Evolutionary conservation across 2,888 invertebrate species (phyloP).

Genomic region (Cheilosia urbana): DNA sequence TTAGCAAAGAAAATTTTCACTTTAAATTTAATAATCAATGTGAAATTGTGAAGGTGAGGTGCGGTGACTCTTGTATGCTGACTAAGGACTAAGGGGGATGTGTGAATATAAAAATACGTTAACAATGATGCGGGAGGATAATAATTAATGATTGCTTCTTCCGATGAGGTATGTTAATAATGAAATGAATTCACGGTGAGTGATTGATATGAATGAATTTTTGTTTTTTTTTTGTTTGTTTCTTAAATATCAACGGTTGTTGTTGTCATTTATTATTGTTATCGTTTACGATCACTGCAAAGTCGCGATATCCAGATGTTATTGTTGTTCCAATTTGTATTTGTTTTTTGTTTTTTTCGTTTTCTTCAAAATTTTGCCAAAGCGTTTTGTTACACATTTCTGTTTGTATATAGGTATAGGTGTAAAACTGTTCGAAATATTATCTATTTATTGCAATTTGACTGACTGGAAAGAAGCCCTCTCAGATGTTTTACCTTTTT

Average conservation of each 20-base stretch:
- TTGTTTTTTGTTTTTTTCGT: constrained; percentile 33
- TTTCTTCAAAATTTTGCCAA: constrained; percentile 61
- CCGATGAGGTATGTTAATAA: constrained; percentile 58
- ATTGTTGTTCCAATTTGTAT: constrained; percentile 68
- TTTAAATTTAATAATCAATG: constrained; percentile 8
- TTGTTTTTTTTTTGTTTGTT: neutral
- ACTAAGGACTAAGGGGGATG: constrained; percentile 8
- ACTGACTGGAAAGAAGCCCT: constrained; percentile 49
- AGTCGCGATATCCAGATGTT: constrained; percentile 70
- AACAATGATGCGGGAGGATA: constrained; percentile 28
- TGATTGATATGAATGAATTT: constrained; percentile 67
- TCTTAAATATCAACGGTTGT: constrained; percentile 57
- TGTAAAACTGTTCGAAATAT: constrained; percentile 54
- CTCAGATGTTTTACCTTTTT: constrained; percentile 18
- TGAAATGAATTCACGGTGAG: constrained; percentile 46
- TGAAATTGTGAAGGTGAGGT: constrained; percentile 9
- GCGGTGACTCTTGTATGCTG: constrained; percentile 36
- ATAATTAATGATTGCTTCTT: constrained; percentile 46
- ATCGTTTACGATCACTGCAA: constrained; percentile 74
- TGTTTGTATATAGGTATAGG: constrained; percentile 18
- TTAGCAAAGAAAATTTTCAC: constrained; percentile 2
- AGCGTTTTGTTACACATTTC: constrained; percentile 47
- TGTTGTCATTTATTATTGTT: constrained; percentile 62
- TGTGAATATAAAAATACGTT: constrained; percentile 42
- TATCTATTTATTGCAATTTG: constrained; percentile 41